Base-by-base conservation (phyloP, 2,797 vertebrate species). In the Pseudomugil gertrudae region DNA sequence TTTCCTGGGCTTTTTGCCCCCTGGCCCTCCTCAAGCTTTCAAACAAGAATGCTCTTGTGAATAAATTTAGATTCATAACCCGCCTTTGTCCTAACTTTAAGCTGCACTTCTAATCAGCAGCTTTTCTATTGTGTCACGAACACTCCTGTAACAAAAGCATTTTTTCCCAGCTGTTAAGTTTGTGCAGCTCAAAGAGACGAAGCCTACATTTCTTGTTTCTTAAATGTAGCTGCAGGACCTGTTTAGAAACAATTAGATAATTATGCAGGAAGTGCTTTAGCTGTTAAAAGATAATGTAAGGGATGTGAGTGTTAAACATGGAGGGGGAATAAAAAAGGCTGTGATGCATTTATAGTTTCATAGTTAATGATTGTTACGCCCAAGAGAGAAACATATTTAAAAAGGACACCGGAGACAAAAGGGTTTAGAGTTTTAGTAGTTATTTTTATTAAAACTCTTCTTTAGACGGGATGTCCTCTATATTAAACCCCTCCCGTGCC, bases 201-300 rank as follows among this genome's bases (percentile, higher is more conserved):
- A 54, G 33, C 78, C 53, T n/a, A 40, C 38, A 27, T 70, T 71
- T 84, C 66, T 61, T 65, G 64, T 83, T 84, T 68, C 2, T 52
- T 80, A 64, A 33, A 57, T 63, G 32, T 66, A 69, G 45, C 63
- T 58, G 24, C 1, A 5, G 57, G n/a, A 59, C 52, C 3, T 51
- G 30, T 5, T 58, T 32, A 19, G 35, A 53, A 70, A 68, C 43
- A 14, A 27, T 65, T 21, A 33, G 3, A 40, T 40, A 13, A 52
- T 33, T 9, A 13, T 14, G 53, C 8, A 43, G 50, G n/a, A 33
- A 3, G 66, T 45, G 5, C 29, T 57, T 57, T 0, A 62, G 59
- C 35, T 64, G 26, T 30, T 48, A 5, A 38, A 48, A 65, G 55
- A 19, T 54, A n/a, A 29, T 29, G 1, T 51, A 48, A 35, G 23